Evolutionary conservation across 2,888 invertebrate species (phyloP), one percentile per base, ranked within the genome.

Genomic region (Trissonchulus latispiculum): DNA sequence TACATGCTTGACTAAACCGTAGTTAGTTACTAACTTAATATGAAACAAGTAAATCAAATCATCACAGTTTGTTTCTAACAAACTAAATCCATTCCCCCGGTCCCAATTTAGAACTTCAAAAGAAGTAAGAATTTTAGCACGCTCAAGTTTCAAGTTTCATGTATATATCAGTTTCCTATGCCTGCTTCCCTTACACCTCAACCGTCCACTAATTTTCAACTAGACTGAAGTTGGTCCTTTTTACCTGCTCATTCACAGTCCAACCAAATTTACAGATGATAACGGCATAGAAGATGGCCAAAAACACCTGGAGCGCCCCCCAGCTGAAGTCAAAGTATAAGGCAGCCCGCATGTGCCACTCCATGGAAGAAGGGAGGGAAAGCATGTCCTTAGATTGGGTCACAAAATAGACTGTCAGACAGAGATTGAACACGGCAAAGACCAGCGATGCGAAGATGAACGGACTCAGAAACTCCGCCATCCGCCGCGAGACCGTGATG

Each of bases 271-370:
- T 68, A 36, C 69, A 68, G 3, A 68, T 68, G n/a, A 33, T 36
- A 23, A 68, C 36, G 15, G 36, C 33, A 35, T 59, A 70, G 28
- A 23, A 3, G 67, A 70, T 72, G 18, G 72, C 64, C 62, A 72
- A 28, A 3, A 72, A 29, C 32, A 75, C 72, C 36, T 75, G 74
- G 48, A 79, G 72, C 0, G 73, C 74, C 23, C 79, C 78, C 80
- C 80, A 80, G 36, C 80, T 78, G 36, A 80, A 77, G 64, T 76
- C 77, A 64, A 81, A 77, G 69, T 78, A 68, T 35, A n/a, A 36
- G 36, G n/a, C 36, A 23, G 36, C 36, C 8, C 8, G 8, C 23
- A 15, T 48, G 28, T n/a, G 28, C 33, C 33, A 31, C 8, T 68
- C n/a, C n/a, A 3, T 15, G 15, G 69, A 36, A 8, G 69, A 3